Evolutionary conservation across 2,888 invertebrate genomes (phyloP), one percentile per base, ranked within the genome.

Genomic region (Augiades crinisus): DNA sequence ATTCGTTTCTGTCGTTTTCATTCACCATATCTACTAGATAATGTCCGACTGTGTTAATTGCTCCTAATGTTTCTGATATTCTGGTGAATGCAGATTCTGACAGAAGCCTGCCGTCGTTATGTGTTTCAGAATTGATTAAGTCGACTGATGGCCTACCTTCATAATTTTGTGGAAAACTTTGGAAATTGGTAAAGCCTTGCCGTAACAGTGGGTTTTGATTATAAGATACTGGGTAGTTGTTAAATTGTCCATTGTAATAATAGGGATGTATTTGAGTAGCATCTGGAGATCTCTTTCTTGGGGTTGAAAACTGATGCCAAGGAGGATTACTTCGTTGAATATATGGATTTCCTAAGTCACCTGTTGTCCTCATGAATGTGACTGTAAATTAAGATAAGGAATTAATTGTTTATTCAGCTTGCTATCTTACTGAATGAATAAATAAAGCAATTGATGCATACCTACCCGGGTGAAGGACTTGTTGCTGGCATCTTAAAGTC

Each of bases 11-110:
- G 46, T 90, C 86, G 50, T 85, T 80, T 22, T 89, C 89, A 44
- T 81, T 90, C 1, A 90, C 96, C 91, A 95, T 95, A 66, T 96
- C 96, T 0, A 97, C 95, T 59, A 97, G 90, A 71, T 95, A 95
- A 70, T 94, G 93, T 0, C 96, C 96, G 0, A 97, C 95, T 1
- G 96, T 96, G 62, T 96, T 96, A 10, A 97, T 90, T 2, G 96
- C 96, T 22, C 96, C 96, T 24, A 92, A 70, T 0, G 92, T 93
- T 72, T 93, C 93, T 0, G 93, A 92, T 65, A 93, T 92, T 61
- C 85, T 90, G 49, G 91, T 87, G 57, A 93, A 92, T 4, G 93
- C 91, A 3, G 92, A 91, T 17, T 91, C 90, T 1, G 93, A 92
- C 0, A 92, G 76, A 2, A 92, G 66, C 37, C 92, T 82, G 4